Percentiles rank a stretch among this genome's conserved stretches.
Conservation (phyloP, 2,797 vertebrate species). For the Pipistrellus kuhlii region DNA sequence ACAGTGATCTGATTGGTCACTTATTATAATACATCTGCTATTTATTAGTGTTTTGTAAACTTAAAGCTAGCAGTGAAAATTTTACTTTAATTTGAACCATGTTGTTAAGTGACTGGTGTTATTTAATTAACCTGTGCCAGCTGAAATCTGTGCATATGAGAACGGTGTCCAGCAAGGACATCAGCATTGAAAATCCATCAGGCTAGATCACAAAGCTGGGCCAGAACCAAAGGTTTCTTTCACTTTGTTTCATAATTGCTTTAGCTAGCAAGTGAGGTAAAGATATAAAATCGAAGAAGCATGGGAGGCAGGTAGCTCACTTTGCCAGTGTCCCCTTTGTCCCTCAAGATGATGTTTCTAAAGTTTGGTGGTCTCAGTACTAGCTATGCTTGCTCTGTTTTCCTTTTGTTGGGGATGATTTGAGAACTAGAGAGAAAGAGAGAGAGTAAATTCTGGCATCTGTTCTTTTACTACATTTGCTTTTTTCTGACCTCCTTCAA, state of each 20-base stretch:
- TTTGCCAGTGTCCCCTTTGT: not conserved
- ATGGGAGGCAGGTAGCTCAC: not conserved
- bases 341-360: not conserved
- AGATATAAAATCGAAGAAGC: constrained; percentile 32
- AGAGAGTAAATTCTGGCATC: not conserved
- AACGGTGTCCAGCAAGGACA: not conserved
- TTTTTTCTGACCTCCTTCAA: constrained; percentile 39
- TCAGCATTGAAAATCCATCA: not conserved
- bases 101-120: not conserved
- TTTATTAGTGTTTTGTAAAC: not conserved
- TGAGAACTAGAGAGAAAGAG: constrained; percentile 27
- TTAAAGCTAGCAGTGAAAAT: not conserved
- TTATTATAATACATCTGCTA: not conserved
- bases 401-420: not conserved
- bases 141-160: not conserved
- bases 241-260: not conserved
- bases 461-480: constrained; percentile 38
- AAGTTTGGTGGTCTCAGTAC: constrained; percentile 1
- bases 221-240: constrained; percentile 13
- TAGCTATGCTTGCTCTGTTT: not conserved
- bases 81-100: not conserved
- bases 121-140: constrained; percentile 12
- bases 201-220: not conserved
- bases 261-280: not conserved
- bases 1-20: not conserved